Evolutionary conservation across 2,888 invertebrate species (phyloP), one percentile per base, ranked within the genome.

Genomic region (Limenitis camilla): DNA sequence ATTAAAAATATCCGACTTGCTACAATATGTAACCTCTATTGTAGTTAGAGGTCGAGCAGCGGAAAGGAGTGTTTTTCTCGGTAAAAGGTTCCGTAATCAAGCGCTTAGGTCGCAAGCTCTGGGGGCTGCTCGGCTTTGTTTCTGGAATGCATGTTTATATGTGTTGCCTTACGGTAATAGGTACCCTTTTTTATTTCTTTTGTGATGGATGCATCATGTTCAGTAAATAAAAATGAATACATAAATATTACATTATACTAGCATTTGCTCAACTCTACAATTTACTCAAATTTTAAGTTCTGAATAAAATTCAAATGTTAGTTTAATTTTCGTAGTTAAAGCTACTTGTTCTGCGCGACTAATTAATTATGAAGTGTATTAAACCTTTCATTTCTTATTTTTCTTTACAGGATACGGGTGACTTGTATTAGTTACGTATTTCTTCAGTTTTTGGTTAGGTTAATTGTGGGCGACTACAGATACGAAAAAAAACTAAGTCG

Each of bases 181-280:
- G 19, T 19, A 19, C 1, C 19, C 19, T 19, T 19, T 4, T 42
- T 2, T 33, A 33, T 43, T 43, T 43, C 6, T 43, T 43, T 50
- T 32, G 45, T 27, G 29, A 27, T 53, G n/a, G n/a, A n/a, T n/a
- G n/a, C n/a, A n/a, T n/a, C n/a, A n/a, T n/a, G n/a, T n/a, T n/a
- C n/a, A n/a, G 35, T 46, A 46, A 52, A 44, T 40, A 7, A 19
- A 29, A 4, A 45, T 5, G 0, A 29, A 38, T 7, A 10, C 5
- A 11, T 19, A 36, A 45, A 35, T 45, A 29, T 45, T 35, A 36
- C 29, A 45, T 11, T 38, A 36, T 36, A 30, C 36, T 36, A 38
- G 59, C 60, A 72, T 76, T 78, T 76, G 70, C 71, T 74, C 71
- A 71, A 66, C 76, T 70, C 67, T 72, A 69, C 63, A 71, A 59